phyloP scores from a whole-genome alignment of 2,888 invertebrate genomes.

The Ctenicera cuprea region DNA sequence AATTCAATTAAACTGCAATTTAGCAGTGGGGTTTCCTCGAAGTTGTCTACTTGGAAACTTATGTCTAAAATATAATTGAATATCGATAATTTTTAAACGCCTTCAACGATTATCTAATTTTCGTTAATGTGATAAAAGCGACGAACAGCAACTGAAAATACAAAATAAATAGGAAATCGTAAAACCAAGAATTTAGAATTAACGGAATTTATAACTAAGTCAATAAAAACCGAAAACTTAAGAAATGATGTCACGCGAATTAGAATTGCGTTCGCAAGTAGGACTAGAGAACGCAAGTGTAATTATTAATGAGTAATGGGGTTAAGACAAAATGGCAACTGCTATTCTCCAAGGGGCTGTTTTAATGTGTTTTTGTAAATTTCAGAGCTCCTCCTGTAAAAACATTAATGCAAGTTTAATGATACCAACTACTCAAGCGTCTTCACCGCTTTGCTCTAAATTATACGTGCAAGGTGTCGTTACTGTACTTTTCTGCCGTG shows the following conservation, averaged over 20 bases:
- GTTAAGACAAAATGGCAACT: slow-evolving; percentile 24
- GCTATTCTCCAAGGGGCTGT: slow-evolving; percentile 21
- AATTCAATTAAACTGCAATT: slow-evolving; percentile 21
- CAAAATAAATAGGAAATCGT: slow-evolving; percentile 11
- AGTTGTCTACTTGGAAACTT: slow-evolving; percentile 18
- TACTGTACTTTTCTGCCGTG: slow-evolving; percentile 16
- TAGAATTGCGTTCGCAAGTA: slow-evolving; percentile 18
- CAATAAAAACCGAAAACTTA: slow-evolving; percentile 10
- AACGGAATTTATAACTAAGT: not conserved
- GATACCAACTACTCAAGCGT: slow-evolving; percentile 42
- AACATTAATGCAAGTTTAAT: slow-evolving; percentile 43
- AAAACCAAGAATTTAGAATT: not conserved
- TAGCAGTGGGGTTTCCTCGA: not conserved
- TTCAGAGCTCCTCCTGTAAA: slow-evolving; percentile 33
- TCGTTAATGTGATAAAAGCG: not conserved
- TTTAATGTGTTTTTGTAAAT: slow-evolving; percentile 29
- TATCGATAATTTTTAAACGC: slow-evolving; percentile 7
- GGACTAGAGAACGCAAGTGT: slow-evolving; percentile 24
- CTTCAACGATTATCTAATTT: not conserved
- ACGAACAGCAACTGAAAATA: not conserved
- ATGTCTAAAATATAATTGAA: slow-evolving; percentile 12
- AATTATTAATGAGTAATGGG: slow-evolving; percentile 27
- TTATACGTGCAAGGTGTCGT: slow-evolving; percentile 37
- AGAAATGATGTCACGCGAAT: slow-evolving; percentile 12
- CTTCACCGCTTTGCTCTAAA: slow-evolving; percentile 36